Percentiles rank a stretch among this genome's conserved stretches.
phyloP scores from a whole-genome alignment of 2,113 vertebrate species.

The Scophthalmus maximus region DNA sequence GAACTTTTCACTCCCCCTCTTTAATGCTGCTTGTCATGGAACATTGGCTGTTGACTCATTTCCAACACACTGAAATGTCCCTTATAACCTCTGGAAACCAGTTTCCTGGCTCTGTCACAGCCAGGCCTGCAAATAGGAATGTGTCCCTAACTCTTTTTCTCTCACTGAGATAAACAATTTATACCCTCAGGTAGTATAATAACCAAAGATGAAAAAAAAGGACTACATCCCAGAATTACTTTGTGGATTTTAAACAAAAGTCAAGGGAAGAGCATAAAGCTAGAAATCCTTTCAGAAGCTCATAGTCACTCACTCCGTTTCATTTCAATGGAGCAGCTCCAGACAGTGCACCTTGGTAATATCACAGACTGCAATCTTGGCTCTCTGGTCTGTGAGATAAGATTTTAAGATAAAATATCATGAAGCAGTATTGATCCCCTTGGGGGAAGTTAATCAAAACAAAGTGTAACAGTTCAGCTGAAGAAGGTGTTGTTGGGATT shows the following conservation, averaged over 20 bases:
- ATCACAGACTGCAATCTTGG: slow-evolving; percentile 34
- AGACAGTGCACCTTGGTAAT: slow-evolving; percentile 55
- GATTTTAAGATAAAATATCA: slow-evolving; percentile 50
- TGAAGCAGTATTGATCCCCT: slow-evolving; percentile 28
- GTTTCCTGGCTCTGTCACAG: slow-evolving; percentile 32
- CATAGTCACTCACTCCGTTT: slow-evolving; percentile 26
- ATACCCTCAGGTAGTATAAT: slow-evolving; percentile 47
- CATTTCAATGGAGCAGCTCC: slow-evolving; percentile 44
- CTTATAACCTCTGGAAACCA: slow-evolving; percentile 54
- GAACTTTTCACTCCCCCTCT: slow-evolving; percentile 65
- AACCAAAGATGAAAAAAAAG: slow-evolving; percentile 36
- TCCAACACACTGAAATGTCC: slow-evolving; percentile 49
- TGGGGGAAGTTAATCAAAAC: slow-evolving; percentile 10
- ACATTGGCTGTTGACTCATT: slow-evolving; percentile 66
- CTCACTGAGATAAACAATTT: slow-evolving; percentile 42
- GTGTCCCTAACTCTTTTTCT: slow-evolving; percentile 15
- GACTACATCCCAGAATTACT: slow-evolving; percentile 7
- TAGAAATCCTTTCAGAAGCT: slow-evolving; percentile 20
- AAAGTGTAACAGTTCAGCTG: not conserved
- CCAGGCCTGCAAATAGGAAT: slow-evolving; percentile 36
- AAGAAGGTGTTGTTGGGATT: not conserved
- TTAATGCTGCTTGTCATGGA: slow-evolving; percentile 65
- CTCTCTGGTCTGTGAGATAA: slow-evolving; percentile 37
- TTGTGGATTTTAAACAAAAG: slow-evolving; percentile 23
- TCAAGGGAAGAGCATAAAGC: slow-evolving; percentile 14